Percentiles rank a stretch among this genome's conserved stretches.
These are phyloP conservation scores for Malaclemys terrapin DNA, from an alignment of 2,113 vertebrate species.

Conservation along the genomic window DNA sequence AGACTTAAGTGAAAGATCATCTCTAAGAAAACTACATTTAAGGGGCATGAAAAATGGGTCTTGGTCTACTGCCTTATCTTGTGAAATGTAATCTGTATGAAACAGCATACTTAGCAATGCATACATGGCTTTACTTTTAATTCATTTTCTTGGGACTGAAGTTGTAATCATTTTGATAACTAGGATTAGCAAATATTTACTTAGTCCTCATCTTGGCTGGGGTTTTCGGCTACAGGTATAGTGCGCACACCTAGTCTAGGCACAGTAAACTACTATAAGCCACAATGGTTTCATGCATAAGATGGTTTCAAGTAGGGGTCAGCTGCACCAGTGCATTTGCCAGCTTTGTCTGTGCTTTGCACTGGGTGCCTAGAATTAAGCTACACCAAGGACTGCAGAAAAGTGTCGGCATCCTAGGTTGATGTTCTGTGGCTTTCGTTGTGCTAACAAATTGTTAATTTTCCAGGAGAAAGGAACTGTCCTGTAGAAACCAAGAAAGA, in stretches of 20 bases:
- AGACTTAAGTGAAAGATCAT: neutral
- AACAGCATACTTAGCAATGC: too few relatives aligned
- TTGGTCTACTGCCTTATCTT: neutral
- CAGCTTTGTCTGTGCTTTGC: neutral
- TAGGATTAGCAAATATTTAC: neutral
- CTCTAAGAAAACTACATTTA: neutral
- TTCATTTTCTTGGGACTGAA: neutral
- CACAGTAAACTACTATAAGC: neutral
- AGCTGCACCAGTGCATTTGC: neutral
- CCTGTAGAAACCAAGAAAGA: neutral
- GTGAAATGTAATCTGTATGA: fast-evolving
- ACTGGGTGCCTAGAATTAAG: neutral
- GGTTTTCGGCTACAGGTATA: neutral
- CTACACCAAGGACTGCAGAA: neutral
- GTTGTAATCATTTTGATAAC: neutral
- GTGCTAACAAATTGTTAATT: neutral
- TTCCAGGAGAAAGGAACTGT: neutral
- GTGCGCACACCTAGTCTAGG: neutral
- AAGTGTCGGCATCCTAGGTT: neutral
- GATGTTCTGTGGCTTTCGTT: neutral
- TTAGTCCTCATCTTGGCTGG: neutral
- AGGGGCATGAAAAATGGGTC: neutral
- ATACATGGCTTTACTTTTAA: neutral
- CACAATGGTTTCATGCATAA: fast-evolving
- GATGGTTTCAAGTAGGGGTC: neutral